A percentile compares a stretch with the other conserved stretches of the same genome.
These are phyloP conservation scores for Zaprionus bogoriensis DNA, from an alignment of 2,888 invertebrate species.

Conservation along the genomic window DNA sequence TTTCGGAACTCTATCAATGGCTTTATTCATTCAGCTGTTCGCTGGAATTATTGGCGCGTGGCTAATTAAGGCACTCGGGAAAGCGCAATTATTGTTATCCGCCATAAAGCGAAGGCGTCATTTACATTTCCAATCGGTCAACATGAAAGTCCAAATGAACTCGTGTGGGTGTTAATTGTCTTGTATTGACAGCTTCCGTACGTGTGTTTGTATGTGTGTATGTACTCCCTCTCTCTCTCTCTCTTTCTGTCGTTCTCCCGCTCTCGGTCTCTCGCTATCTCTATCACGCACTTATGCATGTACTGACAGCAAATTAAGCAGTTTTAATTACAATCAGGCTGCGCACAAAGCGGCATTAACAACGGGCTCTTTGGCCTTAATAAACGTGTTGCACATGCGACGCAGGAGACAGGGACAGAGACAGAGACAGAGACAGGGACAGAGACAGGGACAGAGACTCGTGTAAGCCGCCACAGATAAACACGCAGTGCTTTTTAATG, in stretches of 20 bases:
- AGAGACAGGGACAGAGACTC: neutral
- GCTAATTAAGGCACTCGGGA: constrained; percentile 21
- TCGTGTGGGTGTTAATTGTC: constrained; percentile 36
- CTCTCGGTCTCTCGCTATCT: neutral
- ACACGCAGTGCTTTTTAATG: neutral
- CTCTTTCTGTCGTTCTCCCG: neutral
- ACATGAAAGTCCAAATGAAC: constrained; percentile 19
- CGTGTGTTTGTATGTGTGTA: neutral
- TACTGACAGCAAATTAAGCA: constrained; percentile 54
- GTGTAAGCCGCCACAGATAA: neutral
- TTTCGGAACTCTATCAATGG: neutral
- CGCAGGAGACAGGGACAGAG: constrained; percentile 1
- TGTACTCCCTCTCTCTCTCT: neutral
- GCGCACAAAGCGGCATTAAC: constrained; percentile 14
- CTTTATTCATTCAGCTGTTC: neutral
- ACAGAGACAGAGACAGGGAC: constrained; percentile 1
- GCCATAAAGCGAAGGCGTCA: constrained; percentile 5
- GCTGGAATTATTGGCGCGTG: neutral
- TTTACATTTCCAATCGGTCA: constrained; percentile 20
- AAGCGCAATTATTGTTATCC: constrained; percentile 2
- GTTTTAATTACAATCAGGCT: constrained; percentile 58
- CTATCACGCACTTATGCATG: neutral
- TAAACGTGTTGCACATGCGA: constrained; percentile 23
- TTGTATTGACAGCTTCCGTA: constrained; percentile 27
- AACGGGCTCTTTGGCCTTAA: constrained; percentile 18